Base-by-base conservation (phyloP, 2,888 invertebrate species). In the Drosophila barbarae region DNA sequence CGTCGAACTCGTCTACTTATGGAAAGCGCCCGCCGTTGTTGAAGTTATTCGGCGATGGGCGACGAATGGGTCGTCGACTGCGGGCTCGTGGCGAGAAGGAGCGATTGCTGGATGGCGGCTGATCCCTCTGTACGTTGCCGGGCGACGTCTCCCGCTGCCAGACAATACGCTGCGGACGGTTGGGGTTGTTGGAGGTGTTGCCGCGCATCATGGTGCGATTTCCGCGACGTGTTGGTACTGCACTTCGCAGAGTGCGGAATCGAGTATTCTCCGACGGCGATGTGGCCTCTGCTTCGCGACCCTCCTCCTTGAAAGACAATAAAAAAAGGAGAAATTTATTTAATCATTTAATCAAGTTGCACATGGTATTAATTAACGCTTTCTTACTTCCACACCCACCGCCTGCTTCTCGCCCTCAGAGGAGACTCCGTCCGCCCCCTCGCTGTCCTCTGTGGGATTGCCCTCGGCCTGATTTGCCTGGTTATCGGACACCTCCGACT, bases 201-300 rank as follows among this genome's bases (percentile, higher is more conserved):
- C 90, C 60, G 82, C 86, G 75, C 65, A 81, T 87, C 87, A 87
- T 55, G 78, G 87, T 71, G 81, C 89, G 80, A 74, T 86, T 36
- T 71, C 84, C 75, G n/a, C 89, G 85, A 36, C 87, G 79, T 58
- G 90, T 81, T 32, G 88, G 87, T 39, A 84, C 88, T 64, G 84
- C 74, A 13, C 87, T 75, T 74, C 89, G 73, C 74, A 88, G 58
- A 60, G 87, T 82, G 15, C 89, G 89, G 3, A 86, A 89, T 1
- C 92, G 89, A 5, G 92, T 92, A 70, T 92, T 92, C 49, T 91
- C 91, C 21, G 92, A 92, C 3, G 92, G 92, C 1, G 91, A 90
- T n/a, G 89, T 93, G 2, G 95, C 95, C 88, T 95, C 95, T 2
- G 95, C 95, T 89, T 95, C 95, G 52, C 95, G 93, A 4, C 94